phyloP scores from a whole-genome alignment of 2,113 vertebrate genomes.

The Tenebrosternarchus preto region DNA sequence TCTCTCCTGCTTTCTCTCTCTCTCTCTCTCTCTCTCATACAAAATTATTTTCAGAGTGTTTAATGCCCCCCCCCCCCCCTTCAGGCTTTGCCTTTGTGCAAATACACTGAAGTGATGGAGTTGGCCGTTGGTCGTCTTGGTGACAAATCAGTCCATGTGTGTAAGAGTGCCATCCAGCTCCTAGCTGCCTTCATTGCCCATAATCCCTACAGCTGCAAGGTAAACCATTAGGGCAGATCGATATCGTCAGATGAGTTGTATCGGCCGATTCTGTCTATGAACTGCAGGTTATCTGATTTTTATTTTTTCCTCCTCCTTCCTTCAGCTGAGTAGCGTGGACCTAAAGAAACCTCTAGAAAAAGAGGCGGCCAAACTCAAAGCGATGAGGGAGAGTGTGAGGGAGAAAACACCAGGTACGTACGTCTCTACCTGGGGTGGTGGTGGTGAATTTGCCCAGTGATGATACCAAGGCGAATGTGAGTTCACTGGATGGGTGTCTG shows the following conservation, averaged over 20 bases:
- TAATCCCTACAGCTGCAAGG: constrained; percentile 97
- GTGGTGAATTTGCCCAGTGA: constrained; percentile 50
- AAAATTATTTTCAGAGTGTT: not conserved
- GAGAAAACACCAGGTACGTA: constrained; percentile 63
- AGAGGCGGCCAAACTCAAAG: constrained; percentile 81
- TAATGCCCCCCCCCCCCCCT: too few species aligned
- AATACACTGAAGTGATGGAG: constrained; percentile 85
- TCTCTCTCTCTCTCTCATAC: not conserved
- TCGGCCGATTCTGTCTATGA: too few species aligned
- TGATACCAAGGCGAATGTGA: constrained; percentile 61
- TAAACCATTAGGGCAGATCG: constrained; percentile 54
- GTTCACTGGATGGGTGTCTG: constrained; percentile 30
- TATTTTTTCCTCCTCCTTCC: not conserved
- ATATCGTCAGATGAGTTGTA: not conserved
- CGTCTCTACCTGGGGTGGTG: constrained; percentile 53
- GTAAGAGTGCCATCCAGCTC: constrained; percentile 94
- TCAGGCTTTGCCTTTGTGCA: constrained; percentile 86
- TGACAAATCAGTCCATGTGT: constrained; percentile 89
- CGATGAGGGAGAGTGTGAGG: constrained; percentile 73
- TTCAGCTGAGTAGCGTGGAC: constrained; percentile 84
- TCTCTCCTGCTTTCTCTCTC: not conserved
- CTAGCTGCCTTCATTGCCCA: constrained; percentile 90
- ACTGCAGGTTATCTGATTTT: too few species aligned
- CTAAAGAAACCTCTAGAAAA: constrained; percentile 85
- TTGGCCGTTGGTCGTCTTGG: constrained; percentile 87